phyloP scores from a whole-genome alignment of 1,140 invertebrate genomes.

The Bacillus rossius region DNA sequence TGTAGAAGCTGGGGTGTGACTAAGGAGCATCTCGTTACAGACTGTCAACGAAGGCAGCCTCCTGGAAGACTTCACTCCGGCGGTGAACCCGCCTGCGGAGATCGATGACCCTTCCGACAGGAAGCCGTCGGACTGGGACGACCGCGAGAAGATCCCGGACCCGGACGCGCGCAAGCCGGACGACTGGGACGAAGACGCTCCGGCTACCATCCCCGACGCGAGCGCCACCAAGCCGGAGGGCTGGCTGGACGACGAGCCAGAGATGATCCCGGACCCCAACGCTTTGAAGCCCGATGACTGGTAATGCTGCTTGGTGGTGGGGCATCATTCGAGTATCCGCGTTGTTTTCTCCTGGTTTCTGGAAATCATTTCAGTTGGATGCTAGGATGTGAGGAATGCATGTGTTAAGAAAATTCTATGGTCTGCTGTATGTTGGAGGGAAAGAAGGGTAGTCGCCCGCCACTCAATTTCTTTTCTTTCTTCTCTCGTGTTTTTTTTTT shows the following conservation, averaged over 20 bases:
- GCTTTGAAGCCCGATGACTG: constrained; percentile 90
- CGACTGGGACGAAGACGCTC: constrained; percentile 94
- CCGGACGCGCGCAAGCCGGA: constrained; percentile 82
- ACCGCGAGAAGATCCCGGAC: constrained; percentile 92
- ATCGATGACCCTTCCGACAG: constrained; percentile 92
- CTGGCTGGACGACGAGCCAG: constrained; percentile 92
- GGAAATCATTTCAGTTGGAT: background rate
- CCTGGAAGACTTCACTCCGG: constrained; percentile 84
- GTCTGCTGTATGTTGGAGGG: too few relatives aligned
- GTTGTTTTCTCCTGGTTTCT: background rate
- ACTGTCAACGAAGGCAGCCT: constrained; percentile 79
- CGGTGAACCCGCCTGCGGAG: constrained; percentile 92
- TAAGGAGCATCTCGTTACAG: too few relatives aligned
- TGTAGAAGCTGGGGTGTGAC: too few relatives aligned
- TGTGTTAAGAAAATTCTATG: too few relatives aligned
- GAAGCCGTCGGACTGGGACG: constrained; percentile 94
- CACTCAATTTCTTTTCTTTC: too few relatives aligned
- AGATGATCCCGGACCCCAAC: constrained; percentile 81
- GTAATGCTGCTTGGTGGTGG: too few relatives aligned
- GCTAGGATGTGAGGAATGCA: too few relatives aligned
- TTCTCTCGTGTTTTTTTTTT: too few relatives aligned
- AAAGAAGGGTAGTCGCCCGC: too few relatives aligned
- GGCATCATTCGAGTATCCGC: background rate
- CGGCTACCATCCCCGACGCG: constrained; percentile 83
- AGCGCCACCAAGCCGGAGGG: constrained; percentile 82